A percentile compares a stretch with the other conserved stretches of the same genome.
phyloP scores from a whole-genome alignment of 92 coral and sea anemone genomes.

The Blastomussa wellsi region DNA sequence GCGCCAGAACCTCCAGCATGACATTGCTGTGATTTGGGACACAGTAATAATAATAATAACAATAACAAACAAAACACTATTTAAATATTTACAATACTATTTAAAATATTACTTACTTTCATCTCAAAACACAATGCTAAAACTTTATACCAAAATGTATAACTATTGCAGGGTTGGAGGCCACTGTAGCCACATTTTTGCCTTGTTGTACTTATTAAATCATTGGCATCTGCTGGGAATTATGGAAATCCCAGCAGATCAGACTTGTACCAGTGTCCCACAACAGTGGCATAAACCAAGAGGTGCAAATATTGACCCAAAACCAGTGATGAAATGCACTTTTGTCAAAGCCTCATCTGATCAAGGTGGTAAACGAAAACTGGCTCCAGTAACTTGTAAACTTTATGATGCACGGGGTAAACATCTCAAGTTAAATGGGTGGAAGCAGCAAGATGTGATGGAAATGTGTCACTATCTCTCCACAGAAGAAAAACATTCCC shows the following conservation, averaged over 20 bases:
- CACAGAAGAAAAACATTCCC: slow-evolving; percentile 50
- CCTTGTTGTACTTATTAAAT: slow-evolving; percentile 30
- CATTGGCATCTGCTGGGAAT: slow-evolving; percentile 48
- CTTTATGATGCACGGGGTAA: slow-evolving; percentile 61
- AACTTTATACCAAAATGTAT: no score
- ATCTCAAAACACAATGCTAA: background rate
- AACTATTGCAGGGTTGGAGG: slow-evolving; percentile 40
- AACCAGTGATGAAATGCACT: slow-evolving; percentile 33
- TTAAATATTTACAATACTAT: background rate
- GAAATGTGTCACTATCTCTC: slow-evolving; percentile 53
- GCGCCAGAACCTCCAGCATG: background rate
- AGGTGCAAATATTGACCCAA: slow-evolving; percentile 31
- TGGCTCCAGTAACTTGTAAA: slow-evolving; percentile 55
- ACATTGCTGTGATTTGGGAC: background rate
- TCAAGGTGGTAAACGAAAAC: slow-evolving; percentile 42
- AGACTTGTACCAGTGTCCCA: slow-evolving; percentile 47
- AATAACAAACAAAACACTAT: no score
- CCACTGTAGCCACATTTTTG: slow-evolving; percentile 41
- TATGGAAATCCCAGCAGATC: slow-evolving; percentile 46
- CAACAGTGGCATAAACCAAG: slow-evolving; percentile 59
- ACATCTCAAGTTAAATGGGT: slow-evolving; percentile 38
- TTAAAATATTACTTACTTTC: background rate
- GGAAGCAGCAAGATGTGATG: slow-evolving; percentile 48
- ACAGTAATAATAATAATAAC: no score
- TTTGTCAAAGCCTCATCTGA: slow-evolving; percentile 43